Evolutionary conservation across 2,797 vertebrate genomes (phyloP).

Genomic region (Halcyon chelicuti): DNA sequence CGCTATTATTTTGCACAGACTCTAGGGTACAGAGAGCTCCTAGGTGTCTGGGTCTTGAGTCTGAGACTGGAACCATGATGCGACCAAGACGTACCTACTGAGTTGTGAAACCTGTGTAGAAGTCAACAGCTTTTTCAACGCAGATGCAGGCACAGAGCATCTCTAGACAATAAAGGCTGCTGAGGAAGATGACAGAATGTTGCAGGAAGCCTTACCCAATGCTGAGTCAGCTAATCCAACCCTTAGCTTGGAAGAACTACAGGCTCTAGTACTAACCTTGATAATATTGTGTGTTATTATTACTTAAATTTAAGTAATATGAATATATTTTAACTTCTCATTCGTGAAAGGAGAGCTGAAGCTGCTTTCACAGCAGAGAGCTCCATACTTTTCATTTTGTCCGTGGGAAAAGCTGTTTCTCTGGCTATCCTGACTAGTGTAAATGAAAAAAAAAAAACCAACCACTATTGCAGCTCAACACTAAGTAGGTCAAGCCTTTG

Average conservation of each 20-base stretch:
- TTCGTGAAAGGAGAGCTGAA: background rate
- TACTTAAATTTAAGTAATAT: too few relatives aligned
- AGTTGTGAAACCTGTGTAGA: background rate
- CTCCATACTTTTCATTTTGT: background rate
- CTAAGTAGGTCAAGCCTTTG: background rate
- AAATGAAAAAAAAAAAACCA: background rate
- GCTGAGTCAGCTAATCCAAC: background rate
- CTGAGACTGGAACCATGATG: background rate
- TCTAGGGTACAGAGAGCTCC: background rate
- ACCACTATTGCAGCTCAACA: background rate
- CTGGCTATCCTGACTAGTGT: background rate
- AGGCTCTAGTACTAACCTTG: background rate
- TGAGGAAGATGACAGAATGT: background rate
- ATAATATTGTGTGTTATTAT: background rate
- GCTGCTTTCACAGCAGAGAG: background rate
- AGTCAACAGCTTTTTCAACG: background rate
- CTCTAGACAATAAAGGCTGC: background rate
- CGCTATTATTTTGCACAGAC: accelerated
- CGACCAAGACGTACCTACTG: accelerated
- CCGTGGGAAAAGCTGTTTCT: background rate
- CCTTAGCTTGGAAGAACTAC: background rate
- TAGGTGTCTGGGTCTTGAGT: background rate
- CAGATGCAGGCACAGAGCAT: background rate
- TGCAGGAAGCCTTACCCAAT: background rate
- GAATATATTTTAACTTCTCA: background rate